Conservation (phyloP, 2,888 invertebrate genomes). For the Calliopum simillimum region DNA sequence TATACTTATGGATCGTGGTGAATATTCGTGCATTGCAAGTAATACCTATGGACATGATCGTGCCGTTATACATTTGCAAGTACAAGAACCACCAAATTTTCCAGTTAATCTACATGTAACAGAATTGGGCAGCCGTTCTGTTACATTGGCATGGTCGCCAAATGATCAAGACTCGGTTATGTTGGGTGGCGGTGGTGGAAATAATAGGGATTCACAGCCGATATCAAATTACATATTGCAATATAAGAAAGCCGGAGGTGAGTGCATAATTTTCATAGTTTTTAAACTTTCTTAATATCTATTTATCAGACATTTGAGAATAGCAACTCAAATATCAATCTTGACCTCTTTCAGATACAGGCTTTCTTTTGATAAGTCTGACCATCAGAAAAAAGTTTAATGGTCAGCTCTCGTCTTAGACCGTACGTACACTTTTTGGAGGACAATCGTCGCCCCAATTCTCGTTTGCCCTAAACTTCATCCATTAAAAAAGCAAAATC, state of each 20-base stretch:
- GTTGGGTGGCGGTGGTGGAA: conserved; percentile 49
- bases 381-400: too few relatives aligned
- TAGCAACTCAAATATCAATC: neutral
- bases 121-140: conserved; percentile 71
- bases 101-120: conserved; percentile 71
- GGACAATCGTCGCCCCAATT: too few relatives aligned
- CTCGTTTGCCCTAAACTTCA: too few relatives aligned
- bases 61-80: conserved; percentile 67
- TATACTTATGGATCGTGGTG: conserved; percentile 70
- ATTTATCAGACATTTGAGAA: too few relatives aligned
- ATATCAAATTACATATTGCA: conserved; percentile 72
- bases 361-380: too few relatives aligned
- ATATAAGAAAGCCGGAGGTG: conserved; percentile 72
- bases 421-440: too few relatives aligned
- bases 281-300: neutral
- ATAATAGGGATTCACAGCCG: conserved; percentile 67
- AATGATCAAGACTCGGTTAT: conserved; percentile 66
- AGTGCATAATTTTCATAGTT: conserved; percentile 35
- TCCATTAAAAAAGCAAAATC: too few relatives aligned
- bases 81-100: conserved; percentile 73
- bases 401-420: too few relatives aligned
- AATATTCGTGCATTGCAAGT: conserved; percentile 73
- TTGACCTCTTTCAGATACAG: too few relatives aligned
- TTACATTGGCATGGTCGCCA: conserved; percentile 71
- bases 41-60: conserved; percentile 75